phyloP scores from a whole-genome alignment of 1,140 invertebrate species.

The Drosophila erecta region DNA sequence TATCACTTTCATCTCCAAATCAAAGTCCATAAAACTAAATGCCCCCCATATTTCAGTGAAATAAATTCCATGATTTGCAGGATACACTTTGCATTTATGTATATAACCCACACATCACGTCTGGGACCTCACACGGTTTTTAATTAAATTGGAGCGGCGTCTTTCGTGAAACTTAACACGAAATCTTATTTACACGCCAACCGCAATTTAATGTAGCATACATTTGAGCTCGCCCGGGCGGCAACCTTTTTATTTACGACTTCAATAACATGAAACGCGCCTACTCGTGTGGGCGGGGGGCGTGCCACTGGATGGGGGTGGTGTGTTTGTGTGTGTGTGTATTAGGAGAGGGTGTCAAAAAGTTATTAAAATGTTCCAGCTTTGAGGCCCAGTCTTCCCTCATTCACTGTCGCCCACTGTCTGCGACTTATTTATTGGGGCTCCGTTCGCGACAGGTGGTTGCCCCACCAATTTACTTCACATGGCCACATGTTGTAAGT shows the following conservation, averaged over 20 bases:
- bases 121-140: conserved; percentile 36
- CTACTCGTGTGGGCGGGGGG: conserved; percentile 23
- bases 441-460: conserved; percentile 74
- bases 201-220: conserved; percentile 79
- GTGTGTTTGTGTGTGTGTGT: background rate
- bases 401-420: conserved; percentile 28
- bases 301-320: conserved; percentile 14
- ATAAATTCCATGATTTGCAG: background rate
- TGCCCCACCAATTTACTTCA: conserved; percentile 46
- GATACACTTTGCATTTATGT: conserved; percentile 1
- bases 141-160: conserved; percentile 69
- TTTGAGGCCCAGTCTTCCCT: conserved; percentile 26
- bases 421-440: conserved; percentile 58
- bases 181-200: conserved; percentile 74
- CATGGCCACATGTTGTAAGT: conserved; percentile 28
- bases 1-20: background rate
- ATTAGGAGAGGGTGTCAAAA: conserved; percentile 44
- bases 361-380: conserved; percentile 78
- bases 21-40: background rate
- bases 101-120: conserved; percentile 1
- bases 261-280: conserved; percentile 70
- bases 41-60: too few relatives aligned
- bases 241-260: conserved; percentile 76
- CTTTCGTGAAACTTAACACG: conserved; percentile 69
- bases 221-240: conserved; percentile 46